phyloP scores from a whole-genome alignment of 2,888 invertebrate species.

The Tiliacea aurago region DNA sequence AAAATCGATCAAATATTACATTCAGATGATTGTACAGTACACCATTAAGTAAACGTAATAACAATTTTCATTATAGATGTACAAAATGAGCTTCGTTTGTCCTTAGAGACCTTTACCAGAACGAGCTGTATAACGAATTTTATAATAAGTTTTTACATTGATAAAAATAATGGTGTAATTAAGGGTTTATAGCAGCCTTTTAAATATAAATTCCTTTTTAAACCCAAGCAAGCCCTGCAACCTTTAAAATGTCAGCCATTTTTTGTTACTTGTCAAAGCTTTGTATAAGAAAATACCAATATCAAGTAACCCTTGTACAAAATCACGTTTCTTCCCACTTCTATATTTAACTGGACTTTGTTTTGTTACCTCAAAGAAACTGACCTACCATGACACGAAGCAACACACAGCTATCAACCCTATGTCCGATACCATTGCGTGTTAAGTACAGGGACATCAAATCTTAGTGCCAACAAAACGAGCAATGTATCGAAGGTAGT shows the following conservation, averaged over 20 bases:
- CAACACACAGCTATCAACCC: background rate
- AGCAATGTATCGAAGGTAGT: slow-evolving; percentile 15
- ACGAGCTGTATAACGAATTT: slow-evolving; percentile 29
- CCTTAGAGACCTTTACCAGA: slow-evolving; percentile 41
- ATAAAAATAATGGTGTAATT: slow-evolving; percentile 30
- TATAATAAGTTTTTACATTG: slow-evolving; percentile 23
- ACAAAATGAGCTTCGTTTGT: slow-evolving; percentile 37
- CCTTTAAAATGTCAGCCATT: background rate
- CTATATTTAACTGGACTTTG: slow-evolving; percentile 53
- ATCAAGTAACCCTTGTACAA: slow-evolving; percentile 36
- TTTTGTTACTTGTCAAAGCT: slow-evolving; percentile 9
- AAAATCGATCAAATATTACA: slow-evolving; percentile 63
- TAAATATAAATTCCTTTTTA: background rate
- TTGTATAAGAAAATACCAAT: slow-evolving; percentile 27
- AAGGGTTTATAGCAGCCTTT: background rate
- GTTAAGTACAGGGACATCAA: background rate
- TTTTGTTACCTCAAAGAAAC: slow-evolving; percentile 47
- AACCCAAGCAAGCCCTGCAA: background rate
- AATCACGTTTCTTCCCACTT: slow-evolving; percentile 44
- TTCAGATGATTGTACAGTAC: slow-evolving; percentile 57
- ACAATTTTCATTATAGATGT: slow-evolving; percentile 62
- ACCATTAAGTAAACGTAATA: slow-evolving; percentile 59
- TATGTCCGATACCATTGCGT: slow-evolving; percentile 14
- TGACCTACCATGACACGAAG: background rate
- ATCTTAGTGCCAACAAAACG: background rate